These are phyloP conservation scores for Champsocephalus gunnari DNA, from an alignment of 2,797 vertebrate genomes.

Conservation along the genomic window DNA sequence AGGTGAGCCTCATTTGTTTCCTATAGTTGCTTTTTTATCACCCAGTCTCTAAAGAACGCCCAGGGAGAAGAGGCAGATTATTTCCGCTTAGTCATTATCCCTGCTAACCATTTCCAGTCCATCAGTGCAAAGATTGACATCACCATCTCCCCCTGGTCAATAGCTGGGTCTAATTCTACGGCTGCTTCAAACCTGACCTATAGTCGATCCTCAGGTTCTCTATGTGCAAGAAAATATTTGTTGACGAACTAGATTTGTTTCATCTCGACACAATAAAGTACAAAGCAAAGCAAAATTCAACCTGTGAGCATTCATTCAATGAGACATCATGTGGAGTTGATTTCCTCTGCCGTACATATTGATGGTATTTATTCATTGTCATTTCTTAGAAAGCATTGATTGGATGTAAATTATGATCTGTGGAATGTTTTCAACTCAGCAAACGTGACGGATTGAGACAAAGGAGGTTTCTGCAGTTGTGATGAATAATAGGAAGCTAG, in stretches of 20 bases:
- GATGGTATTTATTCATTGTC: slow-evolving; percentile 42
- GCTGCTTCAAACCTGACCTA: slow-evolving; percentile 48
- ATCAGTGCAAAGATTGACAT: slow-evolving; percentile 57
- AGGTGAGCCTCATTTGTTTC: slow-evolving; percentile 32
- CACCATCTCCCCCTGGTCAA: slow-evolving; percentile 28
- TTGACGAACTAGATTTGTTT: slow-evolving; percentile 7
- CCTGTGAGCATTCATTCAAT: neutral
- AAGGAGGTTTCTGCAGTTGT: slow-evolving; percentile 18
- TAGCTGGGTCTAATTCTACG: slow-evolving; percentile 41
- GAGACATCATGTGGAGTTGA: slow-evolving; percentile 44
- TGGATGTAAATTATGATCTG: slow-evolving; percentile 56
- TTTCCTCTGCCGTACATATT: slow-evolving; percentile 15
- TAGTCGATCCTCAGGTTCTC: slow-evolving; percentile 30
- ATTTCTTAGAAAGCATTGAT: slow-evolving; percentile 54
- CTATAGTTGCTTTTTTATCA: slow-evolving; percentile 38
- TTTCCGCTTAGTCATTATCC: slow-evolving; percentile 52
- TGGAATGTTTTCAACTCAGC: slow-evolving; percentile 47
- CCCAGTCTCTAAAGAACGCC: slow-evolving; percentile 34
- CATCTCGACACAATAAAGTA: neutral
- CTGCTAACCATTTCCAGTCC: slow-evolving; percentile 41
- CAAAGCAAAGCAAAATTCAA: slow-evolving; percentile 5
- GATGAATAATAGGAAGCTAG: slow-evolving; percentile 6
- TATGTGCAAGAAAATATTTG: slow-evolving; percentile 22
- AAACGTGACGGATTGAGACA: slow-evolving; percentile 41
- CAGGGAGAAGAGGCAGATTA: slow-evolving; percentile 26